Conservation (phyloP, 2,797 vertebrate species). For the Xenopus petersii region DNA sequence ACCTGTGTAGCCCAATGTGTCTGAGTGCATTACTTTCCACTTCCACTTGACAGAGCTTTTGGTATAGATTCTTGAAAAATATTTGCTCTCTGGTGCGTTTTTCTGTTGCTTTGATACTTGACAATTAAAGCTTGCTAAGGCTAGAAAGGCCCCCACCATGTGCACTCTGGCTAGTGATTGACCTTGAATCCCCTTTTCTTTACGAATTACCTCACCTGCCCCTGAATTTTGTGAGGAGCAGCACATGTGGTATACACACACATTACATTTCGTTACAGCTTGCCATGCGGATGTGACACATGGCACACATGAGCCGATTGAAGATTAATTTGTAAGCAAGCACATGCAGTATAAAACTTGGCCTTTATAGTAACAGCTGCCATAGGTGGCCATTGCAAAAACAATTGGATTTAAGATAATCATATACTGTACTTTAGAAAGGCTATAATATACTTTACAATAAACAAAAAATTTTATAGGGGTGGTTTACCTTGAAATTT, state of each 20-base stretch:
- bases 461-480: too few relatives aligned
- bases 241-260: conserved; percentile 4
- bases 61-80: conserved; percentile 68
- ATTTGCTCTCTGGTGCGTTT: conserved; percentile 74
- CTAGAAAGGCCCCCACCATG: conserved; percentile 62
- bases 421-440: too few relatives aligned
- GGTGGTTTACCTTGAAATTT: too few relatives aligned
- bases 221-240: conserved; percentile 19
- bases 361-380: too few relatives aligned
- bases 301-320: neutral
- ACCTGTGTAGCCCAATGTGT: conserved; percentile 22
- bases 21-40: conserved; percentile 65
- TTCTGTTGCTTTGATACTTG: conserved; percentile 61
- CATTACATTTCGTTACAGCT: neutral
- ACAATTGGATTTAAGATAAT: too few relatives aligned
- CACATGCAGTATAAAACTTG: too few relatives aligned
- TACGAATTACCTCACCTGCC: conserved; percentile 45
- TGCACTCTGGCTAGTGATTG: conserved; percentile 66
- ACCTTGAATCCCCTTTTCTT: conserved; percentile 70
- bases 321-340: too few relatives aligned
- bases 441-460: too few relatives aligned
- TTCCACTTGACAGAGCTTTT: conserved; percentile 73
- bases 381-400: too few relatives aligned
- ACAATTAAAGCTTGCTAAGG: conserved; percentile 59
- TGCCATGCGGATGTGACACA: neutral